phyloP scores from a whole-genome alignment of 2,113 vertebrate genomes.

The Astatotilapia flaviijosephi region DNA sequence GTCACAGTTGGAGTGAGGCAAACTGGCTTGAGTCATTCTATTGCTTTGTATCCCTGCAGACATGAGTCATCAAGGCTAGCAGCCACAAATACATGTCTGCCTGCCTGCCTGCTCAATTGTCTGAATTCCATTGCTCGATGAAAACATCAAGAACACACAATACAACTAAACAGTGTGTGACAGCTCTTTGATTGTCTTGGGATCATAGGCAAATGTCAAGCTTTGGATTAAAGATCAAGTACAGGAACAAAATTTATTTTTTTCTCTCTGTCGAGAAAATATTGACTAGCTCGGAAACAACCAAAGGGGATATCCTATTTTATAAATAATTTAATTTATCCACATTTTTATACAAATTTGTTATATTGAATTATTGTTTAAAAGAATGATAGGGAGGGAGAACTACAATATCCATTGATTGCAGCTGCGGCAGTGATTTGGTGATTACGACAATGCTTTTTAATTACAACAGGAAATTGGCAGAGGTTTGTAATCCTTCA shows the following conservation, averaged over 20 bases:
- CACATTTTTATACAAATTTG: neutral
- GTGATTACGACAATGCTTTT: neutral
- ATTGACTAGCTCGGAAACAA: neutral
- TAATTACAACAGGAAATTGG: neutral
- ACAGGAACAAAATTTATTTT: neutral
- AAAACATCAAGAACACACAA: constrained; percentile 4
- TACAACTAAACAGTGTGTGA: neutral
- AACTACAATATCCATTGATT: neutral
- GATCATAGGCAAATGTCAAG: neutral
- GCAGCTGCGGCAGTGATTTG: neutral
- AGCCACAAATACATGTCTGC: neutral
- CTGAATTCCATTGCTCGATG: neutral
- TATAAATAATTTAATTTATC: neutral
- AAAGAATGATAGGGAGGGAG: neutral
- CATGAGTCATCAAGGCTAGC: constrained; percentile 48
- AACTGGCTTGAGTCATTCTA: constrained; percentile 21
- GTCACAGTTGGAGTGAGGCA: constrained; percentile 1
- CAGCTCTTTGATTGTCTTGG: neutral
- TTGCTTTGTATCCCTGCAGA: constrained; percentile 26
- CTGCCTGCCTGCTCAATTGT: neutral
- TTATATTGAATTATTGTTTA: neutral
- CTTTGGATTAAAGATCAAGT: neutral
- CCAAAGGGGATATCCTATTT: neutral
- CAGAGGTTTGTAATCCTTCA: neutral
- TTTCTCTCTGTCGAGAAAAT: neutral